phyloP scores from a whole-genome alignment of 2,113 vertebrate genomes.

The Callipepla californica region DNA sequence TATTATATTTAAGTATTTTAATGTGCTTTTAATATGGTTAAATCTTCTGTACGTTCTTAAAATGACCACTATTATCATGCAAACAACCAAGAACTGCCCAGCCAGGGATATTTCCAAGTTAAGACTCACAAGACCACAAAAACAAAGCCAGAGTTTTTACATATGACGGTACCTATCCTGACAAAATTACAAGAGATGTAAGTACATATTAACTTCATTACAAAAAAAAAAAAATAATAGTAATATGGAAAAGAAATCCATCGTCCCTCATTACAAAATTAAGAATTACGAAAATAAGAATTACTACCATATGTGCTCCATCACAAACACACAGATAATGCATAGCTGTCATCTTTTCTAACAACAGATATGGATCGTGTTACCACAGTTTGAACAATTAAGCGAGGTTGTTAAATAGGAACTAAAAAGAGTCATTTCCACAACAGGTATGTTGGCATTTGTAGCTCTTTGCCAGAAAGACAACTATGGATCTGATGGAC shows the following conservation, averaged over 20 bases:
- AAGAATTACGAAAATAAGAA: background rate
- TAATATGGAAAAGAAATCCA: background rate
- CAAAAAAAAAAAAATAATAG: background rate
- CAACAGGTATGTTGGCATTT: background rate
- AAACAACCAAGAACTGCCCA: background rate
- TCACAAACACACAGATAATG: background rate
- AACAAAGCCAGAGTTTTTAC: background rate
- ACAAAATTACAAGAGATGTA: background rate
- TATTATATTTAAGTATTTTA: background rate
- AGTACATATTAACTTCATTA: background rate
- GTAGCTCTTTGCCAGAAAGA: background rate
- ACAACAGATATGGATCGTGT: background rate
- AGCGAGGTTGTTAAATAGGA: background rate
- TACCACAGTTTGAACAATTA: background rate
- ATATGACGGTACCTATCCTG: background rate
- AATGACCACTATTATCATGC: background rate
- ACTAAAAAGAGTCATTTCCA: background rate
- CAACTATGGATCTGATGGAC: background rate
- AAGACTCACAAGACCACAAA: background rate
- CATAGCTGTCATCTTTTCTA: background rate
- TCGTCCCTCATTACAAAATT: too few relatives aligned
- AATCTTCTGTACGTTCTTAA: background rate
- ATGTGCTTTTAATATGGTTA: background rate
- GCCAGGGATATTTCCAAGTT: background rate
- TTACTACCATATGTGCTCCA: background rate